Evolutionary conservation across 2,797 vertebrate genomes (phyloP).

Genomic region (Artibeus lituratus): DNA sequence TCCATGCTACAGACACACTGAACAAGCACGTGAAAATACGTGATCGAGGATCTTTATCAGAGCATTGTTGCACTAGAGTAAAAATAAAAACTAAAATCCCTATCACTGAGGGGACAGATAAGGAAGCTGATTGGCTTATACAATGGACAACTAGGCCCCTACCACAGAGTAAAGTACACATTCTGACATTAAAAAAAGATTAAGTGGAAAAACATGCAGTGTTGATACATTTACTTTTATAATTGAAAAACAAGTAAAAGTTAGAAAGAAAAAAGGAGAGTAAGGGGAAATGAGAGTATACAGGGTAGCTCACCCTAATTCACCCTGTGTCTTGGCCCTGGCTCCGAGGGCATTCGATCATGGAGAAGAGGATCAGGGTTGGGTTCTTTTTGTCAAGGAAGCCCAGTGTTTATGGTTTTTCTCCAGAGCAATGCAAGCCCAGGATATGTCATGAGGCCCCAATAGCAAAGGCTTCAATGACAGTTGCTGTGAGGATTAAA

Average conservation of each 20-base stretch:
- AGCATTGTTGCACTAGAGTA: neutral
- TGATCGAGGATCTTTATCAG: neutral
- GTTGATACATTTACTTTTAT: neutral
- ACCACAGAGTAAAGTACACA: neutral
- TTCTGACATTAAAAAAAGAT: neutral
- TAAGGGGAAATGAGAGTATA: neutral
- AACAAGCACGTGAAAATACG: neutral
- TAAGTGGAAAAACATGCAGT: neutral
- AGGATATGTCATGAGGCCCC: neutral
- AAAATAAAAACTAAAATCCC: neutral
- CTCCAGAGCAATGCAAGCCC: neutral
- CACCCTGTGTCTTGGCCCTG: neutral
- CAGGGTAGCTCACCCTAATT: neutral
- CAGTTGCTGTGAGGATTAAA: constrained; percentile 5
- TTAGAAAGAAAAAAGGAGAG: neutral
- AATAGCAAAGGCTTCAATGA: neutral
- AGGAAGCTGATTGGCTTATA: constrained; percentile 6
- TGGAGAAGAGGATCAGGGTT: neutral
- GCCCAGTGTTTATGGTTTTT: neutral
- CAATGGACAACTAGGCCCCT: neutral
- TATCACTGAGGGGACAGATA: neutral
- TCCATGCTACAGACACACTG: neutral
- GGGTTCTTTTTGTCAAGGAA: neutral
- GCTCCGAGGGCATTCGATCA: neutral
- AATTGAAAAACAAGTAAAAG: neutral